Percentiles rank a stretch among this genome's conserved stretches.
Evolutionary conservation across 2,797 vertebrate species (phyloP).

Genomic region (Paramormyrops hopkinsi): DNA sequence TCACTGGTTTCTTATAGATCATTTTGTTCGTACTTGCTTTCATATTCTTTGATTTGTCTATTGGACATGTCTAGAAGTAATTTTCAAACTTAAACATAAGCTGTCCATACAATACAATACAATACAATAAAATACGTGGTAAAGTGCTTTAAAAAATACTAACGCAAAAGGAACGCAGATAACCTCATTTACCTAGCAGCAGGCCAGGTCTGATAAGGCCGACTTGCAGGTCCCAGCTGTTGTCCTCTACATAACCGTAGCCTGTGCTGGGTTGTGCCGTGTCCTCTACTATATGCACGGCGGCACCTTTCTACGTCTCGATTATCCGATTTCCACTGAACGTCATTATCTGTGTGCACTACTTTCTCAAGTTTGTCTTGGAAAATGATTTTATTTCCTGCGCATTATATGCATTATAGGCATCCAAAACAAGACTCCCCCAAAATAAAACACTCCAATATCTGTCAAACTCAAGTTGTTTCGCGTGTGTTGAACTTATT

Average conservation of each 20-base stretch:
- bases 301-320: slow-evolving; percentile 70
- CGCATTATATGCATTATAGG: slow-evolving; percentile 73
- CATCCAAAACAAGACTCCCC: not conserved
- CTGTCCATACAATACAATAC: not conserved
- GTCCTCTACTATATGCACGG: slow-evolving; percentile 58
- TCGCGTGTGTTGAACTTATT: not conserved
- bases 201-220: slow-evolving; percentile 78
- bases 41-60: not conserved
- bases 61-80: not conserved
- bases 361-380: slow-evolving; percentile 70
- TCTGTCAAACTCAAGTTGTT: not conserved
- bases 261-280: slow-evolving; percentile 41
- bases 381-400: slow-evolving; percentile 83
- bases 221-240: slow-evolving; percentile 77
- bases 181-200: slow-evolving; percentile 71
- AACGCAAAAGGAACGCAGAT: not conserved
- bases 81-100: not conserved
- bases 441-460: not conserved
- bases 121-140: not conserved
- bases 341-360: slow-evolving; percentile 79
- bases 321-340: slow-evolving; percentile 71
- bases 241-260: slow-evolving; percentile 77
- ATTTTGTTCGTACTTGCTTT: not conserved
- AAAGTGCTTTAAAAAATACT: not conserved
- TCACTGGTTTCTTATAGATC: not conserved